Evolutionary conservation across 2,888 invertebrate species (phyloP), one percentile per base, ranked within the genome.

Genomic region (Patella depressa): DNA sequence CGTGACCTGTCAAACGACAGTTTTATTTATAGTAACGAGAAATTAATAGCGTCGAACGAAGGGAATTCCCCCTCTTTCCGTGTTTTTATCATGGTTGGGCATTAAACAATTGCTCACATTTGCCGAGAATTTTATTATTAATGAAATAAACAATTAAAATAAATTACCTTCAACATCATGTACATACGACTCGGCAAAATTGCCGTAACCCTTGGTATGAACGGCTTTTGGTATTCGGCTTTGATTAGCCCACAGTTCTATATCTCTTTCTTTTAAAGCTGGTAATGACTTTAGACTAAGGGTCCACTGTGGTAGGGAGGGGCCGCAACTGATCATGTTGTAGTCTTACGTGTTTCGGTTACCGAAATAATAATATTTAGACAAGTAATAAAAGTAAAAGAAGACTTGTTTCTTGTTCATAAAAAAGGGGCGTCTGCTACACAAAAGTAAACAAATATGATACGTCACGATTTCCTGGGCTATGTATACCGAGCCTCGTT

Each of bases 181-280:
- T n/a, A 57, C 57, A 57, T 57, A 57, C 4, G 57, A 57, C n/a
- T 57, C 57, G n/a, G n/a, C 57, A 57, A 57, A 57, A 57, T 57
- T 57, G 15, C 57, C 57, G 0, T 57, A 57, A n/a, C 57, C 57
- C 57, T 57, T 57, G 17, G 57, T 57, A 14, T 57, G 57, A 15
- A 57, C 57, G 15, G 57, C 57, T 57, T 57, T 57, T 57, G 57
- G 57, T 57, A 57, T 57, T 0, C 57, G 57, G 17, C 57, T n/a
- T 57, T 57, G 15, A 17, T 57, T 57, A 17, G 57, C 15, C 57
- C 57, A 57, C 15, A n/a, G n/a, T n/a, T n/a, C n/a, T n/a, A n/a
- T n/a, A 5, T 57, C 57, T 15, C 3, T n/a, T 57, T 57, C 57
- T 57, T 57, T 57, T 15, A 57, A 57, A 57, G 57, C 15, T n/a